These are phyloP conservation scores for Oryzaephilus surinamensis DNA, from an alignment of 1,140 invertebrate genomes.

Conservation along the genomic window DNA sequence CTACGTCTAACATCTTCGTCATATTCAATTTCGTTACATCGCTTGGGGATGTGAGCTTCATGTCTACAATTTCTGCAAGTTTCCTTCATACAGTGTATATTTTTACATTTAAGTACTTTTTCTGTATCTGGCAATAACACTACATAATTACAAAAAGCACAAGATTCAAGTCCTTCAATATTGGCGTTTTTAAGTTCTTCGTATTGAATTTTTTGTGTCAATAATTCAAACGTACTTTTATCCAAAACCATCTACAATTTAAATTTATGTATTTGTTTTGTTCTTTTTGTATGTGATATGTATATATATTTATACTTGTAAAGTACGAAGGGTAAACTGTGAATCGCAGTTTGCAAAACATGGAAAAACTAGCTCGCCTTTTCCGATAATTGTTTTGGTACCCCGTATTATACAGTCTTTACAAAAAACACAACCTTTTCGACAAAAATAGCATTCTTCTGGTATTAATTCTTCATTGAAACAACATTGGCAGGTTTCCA, in stretches of 20 bases:
- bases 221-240: slow-evolving; percentile 39
- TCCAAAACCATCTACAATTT: slow-evolving; percentile 21
- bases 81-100: slow-evolving; percentile 54
- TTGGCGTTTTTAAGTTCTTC: slow-evolving; percentile 47
- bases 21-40: slow-evolving; percentile 51
- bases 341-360: slow-evolving; percentile 38
- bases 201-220: slow-evolving; percentile 3
- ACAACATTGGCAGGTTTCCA: slow-evolving; percentile 45
- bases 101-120: slow-evolving; percentile 52
- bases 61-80: slow-evolving; percentile 47
- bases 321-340: slow-evolving; percentile 38
- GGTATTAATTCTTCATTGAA: slow-evolving; percentile 48
- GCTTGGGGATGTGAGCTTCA: slow-evolving; percentile 42
- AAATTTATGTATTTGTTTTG: slow-evolving; percentile 18
- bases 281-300: slow-evolving; percentile 36
- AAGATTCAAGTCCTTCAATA: slow-evolving; percentile 48
- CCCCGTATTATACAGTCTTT: slow-evolving; percentile 43
- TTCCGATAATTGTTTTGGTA: slow-evolving; percentile 42
- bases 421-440: slow-evolving; percentile 49
- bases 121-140: slow-evolving; percentile 47
- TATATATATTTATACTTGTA: slow-evolving; percentile 33
- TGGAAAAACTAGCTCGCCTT: slow-evolving; percentile 40
- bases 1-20: slow-evolving; percentile 42
- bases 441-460: slow-evolving; percentile 46
- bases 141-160: slow-evolving; percentile 54